Evolutionary conservation across 2,797 vertebrate genomes (phyloP).

Genomic region (Lacerta agilis): DNA sequence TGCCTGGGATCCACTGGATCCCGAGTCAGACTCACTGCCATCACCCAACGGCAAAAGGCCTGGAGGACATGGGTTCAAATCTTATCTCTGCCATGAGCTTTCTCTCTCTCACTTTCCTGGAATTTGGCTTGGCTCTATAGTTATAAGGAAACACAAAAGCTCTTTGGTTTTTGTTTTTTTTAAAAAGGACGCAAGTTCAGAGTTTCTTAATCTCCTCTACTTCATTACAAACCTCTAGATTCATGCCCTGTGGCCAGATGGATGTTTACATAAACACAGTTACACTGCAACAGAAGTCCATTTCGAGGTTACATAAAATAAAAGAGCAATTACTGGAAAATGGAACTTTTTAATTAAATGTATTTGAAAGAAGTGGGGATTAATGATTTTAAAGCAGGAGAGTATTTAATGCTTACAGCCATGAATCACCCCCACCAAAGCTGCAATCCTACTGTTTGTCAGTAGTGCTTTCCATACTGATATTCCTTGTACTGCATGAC

Average conservation of each 20-base stretch:
- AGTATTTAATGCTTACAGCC: conserved; percentile 63
- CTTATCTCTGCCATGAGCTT: background rate
- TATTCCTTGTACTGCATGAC: conserved; percentile 42
- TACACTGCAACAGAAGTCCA: conserved; percentile 62
- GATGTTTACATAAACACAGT: conserved; percentile 69
- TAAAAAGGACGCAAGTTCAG: conserved; percentile 59
- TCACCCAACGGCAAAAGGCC: too few species aligned
- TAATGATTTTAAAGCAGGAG: conserved; percentile 67
- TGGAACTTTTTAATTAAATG: conserved; percentile 74
- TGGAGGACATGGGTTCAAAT: background rate
- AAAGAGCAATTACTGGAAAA: conserved; percentile 68
- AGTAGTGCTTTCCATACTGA: conserved; percentile 53
- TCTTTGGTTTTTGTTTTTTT: background rate
- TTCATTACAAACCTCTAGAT: conserved; percentile 40
- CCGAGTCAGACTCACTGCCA: too few species aligned
- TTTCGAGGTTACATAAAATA: conserved; percentile 64
- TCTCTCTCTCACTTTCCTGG: conserved; percentile 38
- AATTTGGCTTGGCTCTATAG: conserved; percentile 46
- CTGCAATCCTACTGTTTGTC: conserved; percentile 51
- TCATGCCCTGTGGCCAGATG: conserved; percentile 57
- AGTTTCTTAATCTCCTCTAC: conserved; percentile 55
- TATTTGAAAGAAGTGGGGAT: conserved; percentile 70
- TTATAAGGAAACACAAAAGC: conserved; percentile 38
- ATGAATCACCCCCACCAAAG: conserved; percentile 59
- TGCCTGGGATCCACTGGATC: too few species aligned